phyloP scores from a whole-genome alignment of 2,888 invertebrate genomes.

The Metacarcinus magister region DNA sequence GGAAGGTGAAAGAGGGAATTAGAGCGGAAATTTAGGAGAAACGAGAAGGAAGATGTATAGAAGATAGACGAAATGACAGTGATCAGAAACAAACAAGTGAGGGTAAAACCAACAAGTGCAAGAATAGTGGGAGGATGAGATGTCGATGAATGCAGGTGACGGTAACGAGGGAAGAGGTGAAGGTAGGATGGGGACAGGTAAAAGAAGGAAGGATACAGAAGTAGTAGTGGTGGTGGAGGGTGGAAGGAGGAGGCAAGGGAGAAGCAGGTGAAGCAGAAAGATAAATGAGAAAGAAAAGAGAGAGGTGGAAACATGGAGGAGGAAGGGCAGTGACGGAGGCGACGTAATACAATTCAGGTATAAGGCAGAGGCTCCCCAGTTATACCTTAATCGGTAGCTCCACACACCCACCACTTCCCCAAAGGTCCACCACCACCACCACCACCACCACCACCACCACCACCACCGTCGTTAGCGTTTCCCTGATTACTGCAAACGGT shows the following conservation, averaged over 20 bases:
- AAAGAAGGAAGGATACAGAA: neutral
- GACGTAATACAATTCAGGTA: neutral
- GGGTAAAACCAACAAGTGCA: neutral
- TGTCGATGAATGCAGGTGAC: neutral
- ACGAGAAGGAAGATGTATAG: neutral
- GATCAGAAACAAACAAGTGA: neutral
- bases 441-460: neutral
- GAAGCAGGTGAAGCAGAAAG: neutral
- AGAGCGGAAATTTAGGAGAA: neutral
- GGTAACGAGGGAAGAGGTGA: neutral
- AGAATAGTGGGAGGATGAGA: neutral
- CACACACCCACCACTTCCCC: neutral
- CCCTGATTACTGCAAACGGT: neutral
- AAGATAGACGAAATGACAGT: neutral
- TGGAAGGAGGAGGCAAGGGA: neutral
- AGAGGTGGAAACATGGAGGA: neutral
- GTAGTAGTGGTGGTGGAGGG: neutral
- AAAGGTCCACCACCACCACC: neutral
- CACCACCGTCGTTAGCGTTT: neutral
- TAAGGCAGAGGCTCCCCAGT: neutral
- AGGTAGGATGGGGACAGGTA: neutral
- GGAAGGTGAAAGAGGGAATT: neutral
- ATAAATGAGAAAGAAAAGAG: constrained; percentile 37
- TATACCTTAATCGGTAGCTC: neutral
- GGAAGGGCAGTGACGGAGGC: constrained; percentile 35